These are phyloP conservation scores for Helicolenus hilgendorfi DNA, from an alignment of 2,797 vertebrate genomes.

Conservation along the genomic window DNA sequence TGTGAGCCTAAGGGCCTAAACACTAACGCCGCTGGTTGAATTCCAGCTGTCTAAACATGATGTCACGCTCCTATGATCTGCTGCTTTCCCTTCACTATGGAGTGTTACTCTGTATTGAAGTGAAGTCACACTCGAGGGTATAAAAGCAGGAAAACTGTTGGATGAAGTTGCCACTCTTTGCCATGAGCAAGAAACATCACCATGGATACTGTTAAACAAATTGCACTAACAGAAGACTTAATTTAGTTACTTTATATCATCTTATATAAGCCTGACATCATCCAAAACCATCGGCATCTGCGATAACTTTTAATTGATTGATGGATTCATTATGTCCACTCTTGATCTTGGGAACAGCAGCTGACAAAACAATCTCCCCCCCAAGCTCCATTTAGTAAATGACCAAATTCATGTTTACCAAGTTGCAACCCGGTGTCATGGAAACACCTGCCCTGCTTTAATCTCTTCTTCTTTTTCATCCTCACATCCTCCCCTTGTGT, in stretches of 20 bases:
- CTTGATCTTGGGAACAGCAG: neutral
- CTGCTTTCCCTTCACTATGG: neutral
- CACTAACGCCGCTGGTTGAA: constrained; percentile 44
- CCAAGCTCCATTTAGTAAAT: neutral
- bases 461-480: neutral
- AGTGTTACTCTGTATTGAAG: neutral
- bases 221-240: neutral
- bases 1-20: constrained; percentile 10
- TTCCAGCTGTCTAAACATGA: constrained; percentile 75
- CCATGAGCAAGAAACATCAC: neutral
- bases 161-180: neutral
- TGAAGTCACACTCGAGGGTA: neutral
- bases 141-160: neutral
- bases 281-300: too few species aligned
- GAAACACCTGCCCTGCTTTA: neutral
- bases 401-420: neutral
- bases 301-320: neutral
- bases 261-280: neutral
- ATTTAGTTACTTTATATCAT: neutral
- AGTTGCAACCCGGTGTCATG: neutral
- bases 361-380: neutral
- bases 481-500: neutral
- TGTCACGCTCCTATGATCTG: constrained; percentile 44
- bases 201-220: neutral
- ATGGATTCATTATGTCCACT: neutral